Evolutionary conservation across 1,140 invertebrate species (phyloP).

Genomic region (Helicoverpa zea): DNA sequence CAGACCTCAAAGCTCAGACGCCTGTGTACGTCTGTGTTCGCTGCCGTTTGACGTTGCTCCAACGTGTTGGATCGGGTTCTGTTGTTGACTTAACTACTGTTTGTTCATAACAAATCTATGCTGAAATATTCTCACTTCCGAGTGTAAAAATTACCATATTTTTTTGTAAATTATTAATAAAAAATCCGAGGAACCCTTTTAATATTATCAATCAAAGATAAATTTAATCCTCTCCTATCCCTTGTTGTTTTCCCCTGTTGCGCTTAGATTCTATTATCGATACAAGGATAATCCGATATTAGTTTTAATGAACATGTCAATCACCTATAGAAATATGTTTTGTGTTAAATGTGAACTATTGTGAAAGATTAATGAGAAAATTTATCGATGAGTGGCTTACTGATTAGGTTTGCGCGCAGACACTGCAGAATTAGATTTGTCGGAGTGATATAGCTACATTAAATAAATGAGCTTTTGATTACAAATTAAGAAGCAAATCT

Average conservation of each 20-base stretch:
- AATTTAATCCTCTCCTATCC: conserved; percentile 48
- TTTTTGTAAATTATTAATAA: not conserved
- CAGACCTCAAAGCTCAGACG: conserved; percentile 66
- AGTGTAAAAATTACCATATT: not conserved
- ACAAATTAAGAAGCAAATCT: no score
- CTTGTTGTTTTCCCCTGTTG: conserved; percentile 51
- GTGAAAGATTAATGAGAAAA: conserved; percentile 29
- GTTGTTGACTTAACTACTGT: conserved; percentile 12
- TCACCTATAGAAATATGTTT: conserved; percentile 51
- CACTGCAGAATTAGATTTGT: not conserved
- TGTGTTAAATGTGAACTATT: conserved; percentile 15
- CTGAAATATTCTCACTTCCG: not conserved
- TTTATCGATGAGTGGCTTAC: not conserved
- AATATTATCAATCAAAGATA: conserved; percentile 35
- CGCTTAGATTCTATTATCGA: conserved; percentile 65
- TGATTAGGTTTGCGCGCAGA: not conserved
- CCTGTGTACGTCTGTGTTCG: conserved; percentile 40
- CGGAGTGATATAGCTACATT: not conserved
- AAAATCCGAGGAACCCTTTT: not conserved
- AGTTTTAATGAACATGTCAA: conserved; percentile 67
- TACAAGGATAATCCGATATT: conserved; percentile 65
- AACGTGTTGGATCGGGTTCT: not conserved
- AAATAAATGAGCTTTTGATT: no score
- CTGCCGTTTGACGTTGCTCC: conserved; percentile 23
- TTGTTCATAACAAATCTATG: not conserved